phyloP scores from a whole-genome alignment of 2,888 invertebrate genomes.

The Drosophila pseudotakahashii region DNA sequence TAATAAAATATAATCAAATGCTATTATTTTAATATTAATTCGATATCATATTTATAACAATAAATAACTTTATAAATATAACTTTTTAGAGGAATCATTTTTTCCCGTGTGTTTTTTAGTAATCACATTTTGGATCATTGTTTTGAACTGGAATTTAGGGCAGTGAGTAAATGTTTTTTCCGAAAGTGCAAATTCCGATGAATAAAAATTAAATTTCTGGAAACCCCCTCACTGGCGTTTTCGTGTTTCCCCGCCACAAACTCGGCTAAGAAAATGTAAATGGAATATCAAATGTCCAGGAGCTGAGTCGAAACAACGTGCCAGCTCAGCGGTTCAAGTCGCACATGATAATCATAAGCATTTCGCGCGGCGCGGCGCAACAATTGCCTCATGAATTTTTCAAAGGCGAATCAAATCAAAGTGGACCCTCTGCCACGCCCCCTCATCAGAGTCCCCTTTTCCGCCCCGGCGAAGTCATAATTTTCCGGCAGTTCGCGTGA shows the following conservation, averaged over 20 bases:
- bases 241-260: slow-evolving; percentile 11
- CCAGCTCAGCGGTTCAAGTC: slow-evolving; percentile 34
- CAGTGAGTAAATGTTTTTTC: slow-evolving; percentile 30
- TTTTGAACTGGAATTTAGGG: background rate
- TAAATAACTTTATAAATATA: no score
- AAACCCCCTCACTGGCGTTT: slow-evolving; percentile 1
- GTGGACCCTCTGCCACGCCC: slow-evolving; percentile 24
- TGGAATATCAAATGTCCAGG: slow-evolving; percentile 45
- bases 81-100: background rate
- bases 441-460: slow-evolving; percentile 39
- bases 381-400: slow-evolving; percentile 71
- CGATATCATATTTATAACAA: no score
- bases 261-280: slow-evolving; percentile 19
- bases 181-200: slow-evolving; percentile 17
- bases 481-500: slow-evolving; percentile 72
- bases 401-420: slow-evolving; percentile 64
- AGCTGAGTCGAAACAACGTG: slow-evolving; percentile 25
- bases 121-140: background rate
- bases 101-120: background rate
- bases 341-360: slow-evolving; percentile 47
- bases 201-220: slow-evolving; percentile 33
- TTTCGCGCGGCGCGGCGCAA: slow-evolving; percentile 47
- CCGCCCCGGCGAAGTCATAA: slow-evolving; percentile 52
- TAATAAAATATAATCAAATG: no score
- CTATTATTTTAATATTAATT: no score